Base-by-base conservation (phyloP, 1,140 invertebrate species). In the Leguminivora glycinivorella region DNA sequence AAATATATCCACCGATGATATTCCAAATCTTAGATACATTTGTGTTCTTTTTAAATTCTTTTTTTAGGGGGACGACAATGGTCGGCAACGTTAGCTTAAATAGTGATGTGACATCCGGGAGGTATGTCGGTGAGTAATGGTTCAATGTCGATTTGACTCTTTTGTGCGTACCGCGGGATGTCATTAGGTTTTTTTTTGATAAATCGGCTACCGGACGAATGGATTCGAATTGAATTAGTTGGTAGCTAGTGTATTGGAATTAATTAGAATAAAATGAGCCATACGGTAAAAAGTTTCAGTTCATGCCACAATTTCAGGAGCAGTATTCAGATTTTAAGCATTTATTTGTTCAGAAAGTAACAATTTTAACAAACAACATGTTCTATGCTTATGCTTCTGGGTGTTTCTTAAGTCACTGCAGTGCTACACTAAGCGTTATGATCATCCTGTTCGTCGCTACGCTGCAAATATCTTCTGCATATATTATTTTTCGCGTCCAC, bases 1-100 rank as follows among this genome's bases (percentile, higher is more conserved):
- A 90, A 84, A 86, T 91, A 90, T 90, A 84, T 88, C 78, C 79
- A 73, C 75, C 77, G 81, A 89, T 89, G 89, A 90, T 88, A 84
- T 87, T 89, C 80, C 83, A 85, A 89, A 85, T 81, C 75, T 80
- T 73, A 79, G 80, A 84, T 83, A 81, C 75, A 82, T 85, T 84
- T 83, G 78, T 81, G 80, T 69, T 67, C 76, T 81, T 87, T 87
- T 87, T 78, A 79, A 83, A 82, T 85, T 72, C 79, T 78, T 75
- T 82, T 80, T 74, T 74, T 69, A 43, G 67, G 70, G 72, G 75
- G 75, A 17, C 68, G 73, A 82, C 83, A 84, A 85, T 75, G 73
- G 81, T 67, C 75, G 78, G 70, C 79, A 77, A 80, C 77, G 79
- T 81, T 79, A 78, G 70, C 58, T 34, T 19, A 69, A 70, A 58